These are phyloP conservation scores for Ctenicera cuprea DNA, from an alignment of 2,888 invertebrate species.

Conservation along the genomic window DNA sequence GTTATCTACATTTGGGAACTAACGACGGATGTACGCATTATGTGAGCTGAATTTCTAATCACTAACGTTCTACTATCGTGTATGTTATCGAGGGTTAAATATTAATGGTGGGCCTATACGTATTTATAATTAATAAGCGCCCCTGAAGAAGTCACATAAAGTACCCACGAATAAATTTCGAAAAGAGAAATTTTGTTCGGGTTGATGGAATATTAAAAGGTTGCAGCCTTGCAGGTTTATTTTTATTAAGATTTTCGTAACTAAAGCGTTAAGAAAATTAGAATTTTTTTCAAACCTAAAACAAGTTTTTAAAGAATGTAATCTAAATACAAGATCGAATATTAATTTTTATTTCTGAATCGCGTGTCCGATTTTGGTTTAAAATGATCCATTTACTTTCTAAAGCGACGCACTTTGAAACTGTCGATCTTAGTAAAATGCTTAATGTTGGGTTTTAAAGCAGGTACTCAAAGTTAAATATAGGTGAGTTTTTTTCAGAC, in stretches of 20 bases:
- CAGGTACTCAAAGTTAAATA: slow-evolving; percentile 21
- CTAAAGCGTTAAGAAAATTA: no score
- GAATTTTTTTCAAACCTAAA: no score
- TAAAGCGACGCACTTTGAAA: slow-evolving; percentile 16
- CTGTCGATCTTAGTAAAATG: slow-evolving; percentile 8
- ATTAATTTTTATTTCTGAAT: background rate
- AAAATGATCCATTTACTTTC: slow-evolving; percentile 18
- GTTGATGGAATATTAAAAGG: no score
- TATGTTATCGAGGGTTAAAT: slow-evolving; percentile 30
- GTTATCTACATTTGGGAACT: slow-evolving; percentile 38
- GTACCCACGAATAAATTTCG: background rate
- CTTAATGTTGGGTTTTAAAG: slow-evolving; percentile 29
- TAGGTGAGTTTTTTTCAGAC: slow-evolving; percentile 5
- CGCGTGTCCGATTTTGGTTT: slow-evolving; percentile 22
- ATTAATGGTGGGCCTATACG: background rate
- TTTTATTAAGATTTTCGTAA: no score
- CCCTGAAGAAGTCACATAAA: slow-evolving; percentile 8
- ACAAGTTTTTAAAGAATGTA: no score
- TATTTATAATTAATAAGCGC: slow-evolving; percentile 29
- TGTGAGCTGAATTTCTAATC: slow-evolving; percentile 39
- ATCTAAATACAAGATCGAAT: background rate
- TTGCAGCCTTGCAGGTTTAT: no score
- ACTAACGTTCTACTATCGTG: slow-evolving; percentile 9
- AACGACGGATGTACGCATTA: slow-evolving; percentile 41
- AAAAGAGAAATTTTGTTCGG: no score